Evolutionary conservation across 2,113 vertebrate genomes (phyloP), one percentile per base, ranked within the genome.

Genomic region (Pseudolaguvia tuberculata): DNA sequence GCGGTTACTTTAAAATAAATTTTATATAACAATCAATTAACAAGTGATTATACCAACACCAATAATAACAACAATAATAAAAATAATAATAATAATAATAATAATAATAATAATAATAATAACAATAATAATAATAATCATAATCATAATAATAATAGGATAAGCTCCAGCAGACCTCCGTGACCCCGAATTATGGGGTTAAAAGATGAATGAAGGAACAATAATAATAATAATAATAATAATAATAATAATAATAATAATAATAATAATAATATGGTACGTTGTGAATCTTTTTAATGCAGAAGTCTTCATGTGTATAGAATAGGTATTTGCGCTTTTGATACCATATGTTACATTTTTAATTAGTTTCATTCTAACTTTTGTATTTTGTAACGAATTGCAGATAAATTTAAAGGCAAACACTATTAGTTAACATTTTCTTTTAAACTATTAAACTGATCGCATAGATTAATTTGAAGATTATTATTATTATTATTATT

Each of bases 401-500:
- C 3, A 45, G 8, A 45, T 23, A 14, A 8, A 45, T 63, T 21
- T 13, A 61, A 2, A 1, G 2, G 11, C 1, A 1, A 3, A 14
- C 5, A 12, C 4, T 62, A 11, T 42, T 23, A 45, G 14, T 42
- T 42, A 14, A 63, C 21, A 42, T 42, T 63, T 63, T 63, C 17
- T 65, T 66, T 10, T 7, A 42, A 42, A 42, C 39, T 42, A 9
- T 9, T 42, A 9, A 42, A 42, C 39, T 42, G 4, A 8, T 42
- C 42, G 63, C 23, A 18, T 48, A 18, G n/a, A 25, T 48, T 27
- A 15, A 48, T 45, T 65, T 2, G 45, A 14, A 42, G 7, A 47
- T 61, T 61, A 31, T 59, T 23, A 62, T 63, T 63, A 25, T 66
- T 47, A 66, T 47, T 47, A 65, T 25, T 47, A 66, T 65, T 65